A percentile compares a stretch with the other conserved stretches of the same genome.
Evolutionary conservation across 2,888 invertebrate genomes (phyloP).

Genomic region (Rhodophaea formosa): DNA sequence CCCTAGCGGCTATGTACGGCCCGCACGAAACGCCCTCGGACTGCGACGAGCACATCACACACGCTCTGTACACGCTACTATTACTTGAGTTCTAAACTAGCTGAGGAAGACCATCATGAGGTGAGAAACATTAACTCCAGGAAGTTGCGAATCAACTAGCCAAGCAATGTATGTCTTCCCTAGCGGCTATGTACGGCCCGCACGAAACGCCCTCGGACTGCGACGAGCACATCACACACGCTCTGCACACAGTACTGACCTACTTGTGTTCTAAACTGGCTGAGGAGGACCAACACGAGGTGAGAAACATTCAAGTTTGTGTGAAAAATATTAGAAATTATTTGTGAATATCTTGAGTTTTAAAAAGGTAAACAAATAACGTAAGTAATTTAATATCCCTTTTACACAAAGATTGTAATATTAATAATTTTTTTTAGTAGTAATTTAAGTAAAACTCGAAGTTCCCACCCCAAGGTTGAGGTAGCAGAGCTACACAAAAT

Average conservation of each 20-base stretch:
- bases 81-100: constrained; percentile 89
- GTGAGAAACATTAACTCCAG: constrained; percentile 79
- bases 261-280: constrained; percentile 90
- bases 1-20: constrained; percentile 90
- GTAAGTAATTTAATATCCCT: too few relatives aligned
- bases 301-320: constrained; percentile 39
- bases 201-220: constrained; percentile 77
- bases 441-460: too few relatives aligned
- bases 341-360: too few relatives aligned
- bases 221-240: constrained; percentile 79
- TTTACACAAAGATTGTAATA: too few relatives aligned
- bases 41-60: constrained; percentile 77
- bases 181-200: constrained; percentile 88
- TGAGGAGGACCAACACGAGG: constrained; percentile 88
- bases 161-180: constrained; percentile 90
- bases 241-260: constrained; percentile 87
- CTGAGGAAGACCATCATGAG: constrained; percentile 87
- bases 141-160: constrained; percentile 96
- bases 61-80: constrained; percentile 84
- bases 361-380: too few relatives aligned
- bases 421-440: too few relatives aligned
- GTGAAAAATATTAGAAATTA: too few relatives aligned
- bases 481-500: too few relatives aligned
- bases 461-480: too few relatives aligned
- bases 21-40: constrained; percentile 78